These are phyloP conservation scores for Conger conger DNA, from an alignment of 2,113 vertebrate genomes.

Conservation along the genomic window DNA sequence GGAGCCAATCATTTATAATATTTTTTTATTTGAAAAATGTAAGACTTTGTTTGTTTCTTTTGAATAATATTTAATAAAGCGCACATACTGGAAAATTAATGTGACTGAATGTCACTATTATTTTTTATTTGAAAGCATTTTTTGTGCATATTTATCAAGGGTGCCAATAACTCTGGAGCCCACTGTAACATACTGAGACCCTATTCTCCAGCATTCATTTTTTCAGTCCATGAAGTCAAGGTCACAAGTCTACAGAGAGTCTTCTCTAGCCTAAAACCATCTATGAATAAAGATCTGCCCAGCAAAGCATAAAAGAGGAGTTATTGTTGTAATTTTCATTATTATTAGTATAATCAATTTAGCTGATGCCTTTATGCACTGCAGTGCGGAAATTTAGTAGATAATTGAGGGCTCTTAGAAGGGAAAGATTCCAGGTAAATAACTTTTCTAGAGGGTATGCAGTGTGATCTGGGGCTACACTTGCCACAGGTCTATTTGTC, in stretches of 20 bases:
- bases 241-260: constrained; percentile 1
- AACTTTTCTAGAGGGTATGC: not conserved
- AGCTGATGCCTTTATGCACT: not conserved
- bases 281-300: not conserved
- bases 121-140: no score
- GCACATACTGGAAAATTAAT: no score
- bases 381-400: not conserved
- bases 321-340: not conserved
- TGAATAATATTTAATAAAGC: no score
- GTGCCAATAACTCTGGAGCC: no score
- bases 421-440: not conserved
- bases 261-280: not conserved
- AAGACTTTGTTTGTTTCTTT: no score
- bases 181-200: no score
- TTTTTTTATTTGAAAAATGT: no score
- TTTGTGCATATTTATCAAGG: no score
- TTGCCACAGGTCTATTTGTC: not conserved
- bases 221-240: constrained; percentile 2
- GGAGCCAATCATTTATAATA: no score
- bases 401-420: not conserved
- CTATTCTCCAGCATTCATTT: no score
- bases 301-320: constrained; percentile 1
- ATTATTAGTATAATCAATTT: constrained; percentile 10
- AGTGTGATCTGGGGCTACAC: not conserved
- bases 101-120: no score